Percentiles rank a stretch among this genome's conserved stretches.
These are phyloP conservation scores for Baronia brevicornis DNA, from an alignment of 2,888 invertebrate genomes.

Conservation along the genomic window DNA sequence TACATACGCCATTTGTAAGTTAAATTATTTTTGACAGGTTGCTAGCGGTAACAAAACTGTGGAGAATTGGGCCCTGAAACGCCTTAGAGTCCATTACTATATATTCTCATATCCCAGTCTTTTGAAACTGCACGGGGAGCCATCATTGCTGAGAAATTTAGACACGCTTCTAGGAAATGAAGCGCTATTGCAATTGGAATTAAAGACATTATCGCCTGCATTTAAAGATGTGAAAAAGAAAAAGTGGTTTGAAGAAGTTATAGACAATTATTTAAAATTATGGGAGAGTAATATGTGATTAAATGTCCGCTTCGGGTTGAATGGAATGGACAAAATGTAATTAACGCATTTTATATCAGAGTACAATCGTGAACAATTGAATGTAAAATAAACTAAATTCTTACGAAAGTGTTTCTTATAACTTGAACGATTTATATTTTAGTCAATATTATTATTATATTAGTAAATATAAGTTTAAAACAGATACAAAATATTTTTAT, in stretches of 20 bases:
- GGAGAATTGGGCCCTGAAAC: constrained; percentile 83
- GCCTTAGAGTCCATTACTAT: constrained; percentile 83
- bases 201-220: constrained; percentile 85
- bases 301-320: too few relatives aligned
- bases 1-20: background rate
- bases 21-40: constrained; percentile 47
- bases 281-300: constrained; percentile 92
- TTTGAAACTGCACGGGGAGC: constrained; percentile 87
- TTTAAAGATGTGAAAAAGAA: constrained; percentile 84
- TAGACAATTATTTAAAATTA: constrained; percentile 91
- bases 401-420: too few relatives aligned
- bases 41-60: constrained; percentile 88
- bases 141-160: constrained; percentile 79
- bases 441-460: too few relatives aligned
- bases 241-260: constrained; percentile 90
- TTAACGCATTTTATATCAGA: background rate
- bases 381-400: background rate
- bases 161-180: constrained; percentile 86
- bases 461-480: too few relatives aligned
- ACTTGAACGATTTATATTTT: too few relatives aligned
- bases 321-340: constrained; percentile 12
- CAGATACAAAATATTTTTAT: too few relatives aligned
- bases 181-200: constrained; percentile 87
- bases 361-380: background rate
- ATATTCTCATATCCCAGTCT: constrained; percentile 88